Evolutionary conservation across 2,797 vertebrate genomes (phyloP).

Genomic region (Esox lucius): DNA sequence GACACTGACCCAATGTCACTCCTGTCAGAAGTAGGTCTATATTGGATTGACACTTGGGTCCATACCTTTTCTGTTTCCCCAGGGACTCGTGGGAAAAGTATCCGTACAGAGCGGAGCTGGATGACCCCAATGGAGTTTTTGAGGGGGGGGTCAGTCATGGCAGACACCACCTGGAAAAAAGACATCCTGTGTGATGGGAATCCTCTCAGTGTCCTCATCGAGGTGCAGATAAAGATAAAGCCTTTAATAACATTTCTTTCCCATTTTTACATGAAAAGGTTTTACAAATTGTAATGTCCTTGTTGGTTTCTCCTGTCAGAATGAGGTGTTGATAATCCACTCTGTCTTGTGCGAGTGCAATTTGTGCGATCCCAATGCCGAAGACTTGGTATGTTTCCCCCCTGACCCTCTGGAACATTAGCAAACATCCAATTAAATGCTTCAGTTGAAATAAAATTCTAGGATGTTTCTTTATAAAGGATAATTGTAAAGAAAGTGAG

Average conservation of each 20-base stretch:
- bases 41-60: not conserved
- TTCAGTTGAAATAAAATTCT: too few relatives aligned
- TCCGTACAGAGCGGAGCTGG: constrained; percentile 17
- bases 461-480: too few relatives aligned
- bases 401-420: not conserved
- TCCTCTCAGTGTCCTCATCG: constrained; percentile 12
- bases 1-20: not conserved
- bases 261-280: not conserved
- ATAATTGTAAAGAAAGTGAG: too few relatives aligned
- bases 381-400: constrained; percentile 6
- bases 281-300: too few relatives aligned
- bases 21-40: not conserved
- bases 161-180: constrained; percentile 12
- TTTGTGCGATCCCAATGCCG: constrained; percentile 1
- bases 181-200: constrained; percentile 17
- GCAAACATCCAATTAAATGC: too few relatives aligned
- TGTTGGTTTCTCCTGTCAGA: constrained; percentile 5
- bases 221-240: constrained; percentile 2
- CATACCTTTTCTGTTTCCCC: not conserved
- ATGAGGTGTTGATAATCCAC: not conserved
- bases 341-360: constrained; percentile 9
- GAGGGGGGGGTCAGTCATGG: not conserved
- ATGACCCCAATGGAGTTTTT: constrained; percentile 22
- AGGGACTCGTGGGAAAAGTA: constrained; percentile 10
- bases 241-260: too few relatives aligned